phyloP scores from a whole-genome alignment of 2,113 vertebrate genomes.

The Bombycilla garrulus region DNA sequence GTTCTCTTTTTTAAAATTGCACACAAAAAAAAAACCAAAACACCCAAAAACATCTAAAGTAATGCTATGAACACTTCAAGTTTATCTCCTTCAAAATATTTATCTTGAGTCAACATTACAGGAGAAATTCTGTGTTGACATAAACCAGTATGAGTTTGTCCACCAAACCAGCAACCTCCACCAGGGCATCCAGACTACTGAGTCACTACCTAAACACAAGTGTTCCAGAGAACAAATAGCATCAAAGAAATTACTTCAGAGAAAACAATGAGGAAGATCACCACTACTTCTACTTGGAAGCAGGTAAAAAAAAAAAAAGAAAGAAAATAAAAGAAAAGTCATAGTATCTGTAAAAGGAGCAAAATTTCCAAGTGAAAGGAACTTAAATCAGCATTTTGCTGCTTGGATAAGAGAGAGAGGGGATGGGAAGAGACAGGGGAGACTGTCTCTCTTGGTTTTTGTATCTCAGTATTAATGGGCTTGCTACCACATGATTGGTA shows the following conservation, averaged over 20 bases:
- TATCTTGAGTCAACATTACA: background rate
- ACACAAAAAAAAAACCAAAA: background rate
- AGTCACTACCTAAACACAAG: background rate
- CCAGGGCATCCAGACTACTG: background rate
- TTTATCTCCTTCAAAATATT: conserved; percentile 1
- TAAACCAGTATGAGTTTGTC: background rate
- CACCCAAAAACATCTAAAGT: background rate
- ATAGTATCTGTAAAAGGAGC: background rate
- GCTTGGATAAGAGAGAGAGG: background rate
- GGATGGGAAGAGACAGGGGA: background rate
- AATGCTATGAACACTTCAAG: background rate
- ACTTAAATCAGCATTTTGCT: background rate
- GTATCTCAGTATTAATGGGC: too few species aligned
- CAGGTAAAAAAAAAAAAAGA: background rate
- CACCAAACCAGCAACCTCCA: background rate
- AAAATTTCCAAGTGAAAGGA: background rate
- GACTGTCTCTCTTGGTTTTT: too few species aligned
- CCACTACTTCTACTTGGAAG: background rate
- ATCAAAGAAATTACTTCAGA: background rate
- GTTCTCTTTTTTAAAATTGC: background rate
- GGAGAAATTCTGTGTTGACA: background rate
- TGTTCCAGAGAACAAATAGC: background rate
- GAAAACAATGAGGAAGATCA: background rate
- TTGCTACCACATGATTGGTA: too few species aligned
- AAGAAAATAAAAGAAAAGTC: background rate